A percentile compares a stretch with the other conserved stretches of the same genome.
These are phyloP conservation scores for Caenorhabditis sinica DNA, from an alignment of 2,888 invertebrate genomes.

Conservation along the genomic window DNA sequence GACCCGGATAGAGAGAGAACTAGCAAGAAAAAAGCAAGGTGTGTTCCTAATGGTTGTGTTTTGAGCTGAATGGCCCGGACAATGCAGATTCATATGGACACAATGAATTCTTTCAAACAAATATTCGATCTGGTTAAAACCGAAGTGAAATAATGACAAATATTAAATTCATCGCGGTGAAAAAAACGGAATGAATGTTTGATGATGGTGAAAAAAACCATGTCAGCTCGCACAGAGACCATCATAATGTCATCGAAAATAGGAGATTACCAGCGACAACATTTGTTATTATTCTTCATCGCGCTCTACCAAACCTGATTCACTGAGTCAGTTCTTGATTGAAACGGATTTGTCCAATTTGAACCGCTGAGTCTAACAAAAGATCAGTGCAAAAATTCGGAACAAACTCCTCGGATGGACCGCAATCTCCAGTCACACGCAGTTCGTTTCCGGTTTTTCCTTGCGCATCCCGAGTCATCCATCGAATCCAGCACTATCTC, in stretches of 20 bases:
- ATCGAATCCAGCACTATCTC: conserved; percentile 55
- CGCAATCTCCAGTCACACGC: conserved; percentile 50
- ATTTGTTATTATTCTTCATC: conserved; percentile 55
- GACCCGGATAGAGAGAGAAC: neutral
- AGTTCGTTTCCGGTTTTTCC: conserved; percentile 62
- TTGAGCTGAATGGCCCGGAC: neutral
- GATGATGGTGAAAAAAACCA: conserved; percentile 46
- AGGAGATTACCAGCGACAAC: conserved; percentile 59
- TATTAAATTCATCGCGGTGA: conserved; percentile 16
- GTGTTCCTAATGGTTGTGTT: neutral
- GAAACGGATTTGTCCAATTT: conserved; percentile 45
- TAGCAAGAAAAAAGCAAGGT: neutral
- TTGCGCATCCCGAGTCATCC: conserved; percentile 40
- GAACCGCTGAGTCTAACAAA: conserved; percentile 45
- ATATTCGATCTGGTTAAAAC: neutral
- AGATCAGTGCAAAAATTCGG: conserved; percentile 46
- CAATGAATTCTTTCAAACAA: conserved; percentile 11
- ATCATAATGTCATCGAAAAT: conserved; percentile 54
- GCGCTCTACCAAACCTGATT: conserved; percentile 48
- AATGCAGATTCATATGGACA: neutral
- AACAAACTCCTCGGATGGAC: conserved; percentile 39
- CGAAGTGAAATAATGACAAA: conserved; percentile 10
- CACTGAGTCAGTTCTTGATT: conserved; percentile 56
- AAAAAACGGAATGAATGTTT: conserved; percentile 47
- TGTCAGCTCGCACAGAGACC: conserved; percentile 51